Base-by-base conservation (phyloP, 2,888 invertebrate species). In the Azorinus chamasolen region DNA sequence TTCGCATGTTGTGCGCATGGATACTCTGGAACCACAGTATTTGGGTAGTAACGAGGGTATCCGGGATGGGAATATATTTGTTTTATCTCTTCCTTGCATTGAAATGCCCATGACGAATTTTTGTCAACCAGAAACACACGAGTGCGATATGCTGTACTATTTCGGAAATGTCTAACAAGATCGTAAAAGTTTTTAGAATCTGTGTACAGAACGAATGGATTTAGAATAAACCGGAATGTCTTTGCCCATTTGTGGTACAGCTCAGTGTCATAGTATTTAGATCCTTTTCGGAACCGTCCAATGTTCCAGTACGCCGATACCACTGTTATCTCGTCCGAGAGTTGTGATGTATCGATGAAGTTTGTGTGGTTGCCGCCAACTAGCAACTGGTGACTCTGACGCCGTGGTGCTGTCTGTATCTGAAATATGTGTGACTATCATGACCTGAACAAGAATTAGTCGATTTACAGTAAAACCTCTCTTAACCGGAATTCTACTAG, bases 251-350 rank as follows among this genome's bases (percentile, higher is more conserved):
- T 48, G 25, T 61, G 54, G 61, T 86, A 86, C 8, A 61, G 55
- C 10, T 73, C 43, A 18, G 53, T 62, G 1, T 51, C 41, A 0
- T 39, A 20, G 3, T n/a, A 25, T 2, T n/a, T 8, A 5, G 12
- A 5, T 3, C 84, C 85, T 66, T 86, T 87, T 3, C 45, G 39
- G 63, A 86, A 85, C 3, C 65, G 53, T 18, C 84, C 84, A 6
- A 88, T 48, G 63, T 86, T 70, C 63, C 85, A 88, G 53, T 79
- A 88, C 0, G 87, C 87, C 1, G 86, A 85, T 0, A 87, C 84
- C 1, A 85, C 59, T 0, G 87, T 87, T 8, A 81, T 18, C 6
- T 65, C 57, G n/a, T n/a, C n/a, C n/a, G n/a, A n/a, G n/a, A n/a
- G n/a, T n/a, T n/a, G n/a, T n/a, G n/a, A n/a, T n/a, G n/a, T n/a